A percentile compares a stretch with the other conserved stretches of the same genome.
phyloP scores from a whole-genome alignment of 1,140 invertebrate species.

The Chymomyza costata region DNA sequence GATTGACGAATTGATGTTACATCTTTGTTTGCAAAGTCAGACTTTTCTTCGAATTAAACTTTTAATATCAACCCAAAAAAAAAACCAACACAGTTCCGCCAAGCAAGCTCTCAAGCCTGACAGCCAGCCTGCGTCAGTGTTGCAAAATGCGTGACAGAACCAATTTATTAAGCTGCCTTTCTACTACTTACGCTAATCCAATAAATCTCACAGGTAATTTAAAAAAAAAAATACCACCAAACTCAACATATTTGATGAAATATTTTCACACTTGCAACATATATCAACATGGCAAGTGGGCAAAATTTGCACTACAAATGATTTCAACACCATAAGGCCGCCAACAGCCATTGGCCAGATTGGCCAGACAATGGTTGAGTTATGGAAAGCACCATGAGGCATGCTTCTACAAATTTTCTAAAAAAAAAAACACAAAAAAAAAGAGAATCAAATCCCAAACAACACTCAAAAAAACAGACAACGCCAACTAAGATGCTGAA shows the following conservation, averaged over 20 bases:
- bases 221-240: no score
- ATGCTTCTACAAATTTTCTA: conserved; percentile 63
- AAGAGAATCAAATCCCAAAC: conserved; percentile 15
- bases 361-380: conserved; percentile 47
- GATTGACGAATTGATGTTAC: no score
- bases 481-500: no score
- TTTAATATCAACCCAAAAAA: no score
- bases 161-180: no score
- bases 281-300: conserved; percentile 56
- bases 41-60: no score
- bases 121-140: no score
- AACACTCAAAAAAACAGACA: conserved; percentile 40
- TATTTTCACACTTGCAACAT: conserved; percentile 73
- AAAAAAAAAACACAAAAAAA: conserved; percentile 9
- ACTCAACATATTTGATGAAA: conserved; percentile 61
- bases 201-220: conserved; percentile 49
- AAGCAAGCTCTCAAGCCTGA: no score
- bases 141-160: no score
- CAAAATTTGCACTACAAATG: conserved; percentile 73
- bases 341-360: conserved; percentile 22
- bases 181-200: conserved; percentile 30
- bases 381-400: conserved; percentile 63
- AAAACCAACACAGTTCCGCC: no score
- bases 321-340: conserved; percentile 69
- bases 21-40: no score